Base-by-base conservation (phyloP, 1,140 invertebrate species). In the Capitella teleta region DNA sequence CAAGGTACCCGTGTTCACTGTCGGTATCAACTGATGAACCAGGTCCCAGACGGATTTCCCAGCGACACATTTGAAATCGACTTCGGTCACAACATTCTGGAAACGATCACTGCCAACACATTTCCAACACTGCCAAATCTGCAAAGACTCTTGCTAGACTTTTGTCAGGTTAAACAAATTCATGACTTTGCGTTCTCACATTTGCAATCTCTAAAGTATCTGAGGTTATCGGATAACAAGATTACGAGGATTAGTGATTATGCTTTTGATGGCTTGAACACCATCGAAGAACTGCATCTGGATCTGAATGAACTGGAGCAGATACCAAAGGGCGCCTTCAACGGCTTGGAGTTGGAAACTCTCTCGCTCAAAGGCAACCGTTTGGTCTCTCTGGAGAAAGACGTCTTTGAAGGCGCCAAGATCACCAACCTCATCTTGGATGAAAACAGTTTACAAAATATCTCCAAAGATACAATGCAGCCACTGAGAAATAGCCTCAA, bases 61-160 rank as follows among this genome's bases (percentile, higher is more conserved):
- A n/a, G n/a, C n/a, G n/a, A n/a, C n/a, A n/a, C n/a, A n/a, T n/a
- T n/a, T n/a, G n/a, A n/a, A n/a, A n/a, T n/a, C n/a, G n/a, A n/a
- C n/a, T n/a, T n/a, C n/a, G n/a, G n/a, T n/a, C n/a, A n/a, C n/a
- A n/a, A n/a, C n/a, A n/a, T n/a, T n/a, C n/a, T n/a, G n/a, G n/a
- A n/a, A n/a, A n/a, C n/a, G n/a, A n/a, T n/a, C n/a, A n/a, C n/a
- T n/a, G n/a, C n/a, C n/a, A n/a, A 28, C 42, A 44, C 42, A 28
- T 44, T 44, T 25, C 42, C 42, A 26, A 16, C 8, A 25, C 42
- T 44, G 24, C 42, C 42, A 26, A 10, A 18, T 26, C 42, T 44
- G 42, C 42, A 26, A 6, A 23, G 8, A 44, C 42, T 44, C 0
- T 3, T 5, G 42, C 14, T 44, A 26, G n/a, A 44, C 25, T 10